Evolutionary conservation across 2,113 vertebrate genomes (phyloP), one percentile per base, ranked within the genome.

Genomic region (Labrus mixtus): DNA sequence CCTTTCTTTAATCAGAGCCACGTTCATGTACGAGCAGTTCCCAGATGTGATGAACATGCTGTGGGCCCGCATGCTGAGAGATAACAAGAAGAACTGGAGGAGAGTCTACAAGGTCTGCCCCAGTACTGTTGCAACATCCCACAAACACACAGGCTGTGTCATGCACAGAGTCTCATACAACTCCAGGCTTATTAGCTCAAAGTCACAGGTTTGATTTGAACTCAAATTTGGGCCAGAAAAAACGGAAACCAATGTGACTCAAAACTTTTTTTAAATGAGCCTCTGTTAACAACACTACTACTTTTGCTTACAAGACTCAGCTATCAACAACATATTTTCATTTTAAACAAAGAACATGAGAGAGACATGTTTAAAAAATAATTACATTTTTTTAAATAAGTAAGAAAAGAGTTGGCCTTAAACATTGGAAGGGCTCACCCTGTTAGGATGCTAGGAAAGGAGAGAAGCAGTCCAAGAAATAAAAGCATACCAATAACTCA

Each of bases 1-100:
- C 79, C 50, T 66, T 41, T 82, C 17, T 48, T 62, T 66, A 57
- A 56, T 87, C 79, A 99, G 97, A 90, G 91, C 95, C 45, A 99
- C 98, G 0, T 99, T 99, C 87, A 99, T 99, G 97, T 99, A 98
- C 56, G 98, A 99, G 89, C 98, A 98, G 89, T 99, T 99, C 86
- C 97, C 98, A 78, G 98, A 99, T 82, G 96, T 99, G 76, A 99
- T 99, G 96, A 99, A 99, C 91, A 99, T 99, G 98, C 94, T 99
- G 88, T 99, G 98, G 98, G 93, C 93, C 61, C 94, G 98, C 85
- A 99, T 99, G 98, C 93, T 99, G 90, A 96, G 97, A 91, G 98
- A 99, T 87, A 99, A 98, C 91, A 99, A 98, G 93, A 99, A 98
- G 94, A 99, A 99, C 85, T 99, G 98, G 98, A 95, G 98, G 83